These are phyloP conservation scores for Arizona elegans DNA, from an alignment of 2,113 vertebrate genomes.

Conservation along the genomic window DNA sequence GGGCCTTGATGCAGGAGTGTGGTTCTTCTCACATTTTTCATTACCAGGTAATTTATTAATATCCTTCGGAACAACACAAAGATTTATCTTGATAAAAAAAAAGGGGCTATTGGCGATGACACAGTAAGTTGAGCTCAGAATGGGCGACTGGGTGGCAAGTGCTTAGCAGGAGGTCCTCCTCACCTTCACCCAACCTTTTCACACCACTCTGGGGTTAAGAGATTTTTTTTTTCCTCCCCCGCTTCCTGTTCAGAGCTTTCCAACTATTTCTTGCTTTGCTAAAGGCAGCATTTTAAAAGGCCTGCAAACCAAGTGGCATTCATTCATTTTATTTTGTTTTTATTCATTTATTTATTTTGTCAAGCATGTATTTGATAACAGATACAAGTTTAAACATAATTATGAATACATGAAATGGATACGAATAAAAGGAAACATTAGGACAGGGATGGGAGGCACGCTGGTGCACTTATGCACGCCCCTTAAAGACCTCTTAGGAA, in stretches of 20 bases:
- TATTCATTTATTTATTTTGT: too few species aligned
- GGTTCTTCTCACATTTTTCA: constrained; percentile 82
- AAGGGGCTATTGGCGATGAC: constrained; percentile 63
- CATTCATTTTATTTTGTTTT: not conserved
- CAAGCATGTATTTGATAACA: too few species aligned
- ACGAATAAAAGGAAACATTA: too few species aligned
- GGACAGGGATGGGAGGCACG: too few species aligned
- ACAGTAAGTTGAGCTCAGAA: constrained; percentile 55
- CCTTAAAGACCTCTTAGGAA: too few species aligned
- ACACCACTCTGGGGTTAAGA: constrained; percentile 39
- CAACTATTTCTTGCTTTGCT: constrained; percentile 53
- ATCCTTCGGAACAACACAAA: constrained; percentile 75
- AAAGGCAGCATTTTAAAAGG: constrained; percentile 8
- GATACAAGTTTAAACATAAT: too few species aligned
- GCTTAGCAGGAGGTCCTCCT: constrained; percentile 33
- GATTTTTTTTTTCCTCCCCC: not conserved
- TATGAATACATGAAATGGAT: too few species aligned
- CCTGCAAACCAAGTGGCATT: not conserved
- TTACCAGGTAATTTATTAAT: constrained; percentile 88
- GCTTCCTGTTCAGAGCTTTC: constrained; percentile 23
- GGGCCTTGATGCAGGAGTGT: constrained; percentile 74
- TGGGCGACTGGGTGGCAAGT: constrained; percentile 5
- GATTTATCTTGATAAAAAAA: constrained; percentile 79
- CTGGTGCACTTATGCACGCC: too few species aligned
- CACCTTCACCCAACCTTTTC: constrained; percentile 62